Evolutionary conservation across 2,888 invertebrate species (phyloP), one percentile per base, ranked within the genome.

Genomic region (Sesamia inferens): DNA sequence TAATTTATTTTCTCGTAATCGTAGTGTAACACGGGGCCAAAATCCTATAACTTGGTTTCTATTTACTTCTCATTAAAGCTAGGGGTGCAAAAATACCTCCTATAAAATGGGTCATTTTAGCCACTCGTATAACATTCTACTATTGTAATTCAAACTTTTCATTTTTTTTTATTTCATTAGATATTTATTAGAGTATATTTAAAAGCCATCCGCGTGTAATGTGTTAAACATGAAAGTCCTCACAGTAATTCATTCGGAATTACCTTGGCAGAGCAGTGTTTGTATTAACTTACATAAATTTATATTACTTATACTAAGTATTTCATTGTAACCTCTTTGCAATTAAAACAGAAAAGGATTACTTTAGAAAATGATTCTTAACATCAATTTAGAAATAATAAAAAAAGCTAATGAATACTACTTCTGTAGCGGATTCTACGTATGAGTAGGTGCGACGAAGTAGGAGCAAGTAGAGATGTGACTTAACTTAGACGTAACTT

Each of bases 401-500:
- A 39, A 31, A 31, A 74, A 54, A 58, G 5, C 14, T 11, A 19
- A 22, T 19, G 14, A 22, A 39, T 42, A 72, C 6, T 42, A 72
- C 6, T 48, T 72, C 48, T 22, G 54, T 16, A 72, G 62, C 47
- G 72, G 31, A 48, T 72, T 62, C 14, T 54, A 31, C 72, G 51
- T 59, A 71, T 13, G n/a, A 39, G 3, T 22, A 39, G 44, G 24
- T 55, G 72, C 79, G 42, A 78, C 11, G 13, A 72, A 48, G 51
- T 22, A 19, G 48, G 48, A 42, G 47, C 14, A 16, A 61, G 31
- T n/a, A 44, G 14, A 75, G 24, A 39, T 62, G 8, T n/a, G 24
- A 39, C 22, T 22, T 24, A 61, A n/a, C 19, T 19, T 51, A 51
- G 51, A 19, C 51, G 51, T 10, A 66, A 79, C 79, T 79, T 72